phyloP scores from a whole-genome alignment of 2,888 invertebrate species.

The Pecten maximus region DNA sequence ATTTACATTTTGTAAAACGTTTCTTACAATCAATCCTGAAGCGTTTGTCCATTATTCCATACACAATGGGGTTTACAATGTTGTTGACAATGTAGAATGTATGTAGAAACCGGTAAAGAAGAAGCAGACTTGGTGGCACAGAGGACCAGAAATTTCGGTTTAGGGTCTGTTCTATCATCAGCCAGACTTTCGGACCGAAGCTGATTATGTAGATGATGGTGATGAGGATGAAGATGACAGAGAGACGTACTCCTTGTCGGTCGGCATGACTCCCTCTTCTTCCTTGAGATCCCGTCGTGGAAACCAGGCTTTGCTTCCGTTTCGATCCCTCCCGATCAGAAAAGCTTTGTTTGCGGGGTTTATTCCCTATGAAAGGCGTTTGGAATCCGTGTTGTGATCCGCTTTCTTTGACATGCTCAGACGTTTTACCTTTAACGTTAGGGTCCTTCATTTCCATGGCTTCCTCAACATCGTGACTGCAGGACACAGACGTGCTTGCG shows the following conservation, averaged over 20 bases:
- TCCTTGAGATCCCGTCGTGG: not conserved
- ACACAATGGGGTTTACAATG: slow-evolving; percentile 2
- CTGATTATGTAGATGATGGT: not conserved
- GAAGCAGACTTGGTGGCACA: not conserved
- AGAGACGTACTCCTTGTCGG: not conserved
- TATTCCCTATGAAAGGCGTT: not conserved
- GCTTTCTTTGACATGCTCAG: not conserved
- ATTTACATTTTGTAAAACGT: not conserved
- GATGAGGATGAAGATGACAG: not conserved
- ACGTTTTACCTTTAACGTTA: not conserved
- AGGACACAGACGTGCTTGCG: not conserved
- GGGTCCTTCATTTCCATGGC: not conserved
- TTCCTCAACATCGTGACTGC: not conserved
- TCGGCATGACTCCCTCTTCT: not conserved
- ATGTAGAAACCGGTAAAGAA: not conserved
- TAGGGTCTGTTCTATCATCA: not conserved
- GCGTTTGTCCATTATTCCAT: not conserved
- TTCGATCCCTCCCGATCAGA: not conserved
- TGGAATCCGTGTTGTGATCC: not conserved
- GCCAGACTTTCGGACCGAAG: not conserved
- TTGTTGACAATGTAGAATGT: not conserved
- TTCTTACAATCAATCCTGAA: not conserved
- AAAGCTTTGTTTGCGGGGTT: not conserved
- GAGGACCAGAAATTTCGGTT: not conserved
- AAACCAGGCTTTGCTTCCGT: not conserved